A percentile compares a stretch with the other conserved stretches of the same genome.
Evolutionary conservation across 2,797 vertebrate genomes (phyloP).

Genomic region (Macropodus opercularis): DNA sequence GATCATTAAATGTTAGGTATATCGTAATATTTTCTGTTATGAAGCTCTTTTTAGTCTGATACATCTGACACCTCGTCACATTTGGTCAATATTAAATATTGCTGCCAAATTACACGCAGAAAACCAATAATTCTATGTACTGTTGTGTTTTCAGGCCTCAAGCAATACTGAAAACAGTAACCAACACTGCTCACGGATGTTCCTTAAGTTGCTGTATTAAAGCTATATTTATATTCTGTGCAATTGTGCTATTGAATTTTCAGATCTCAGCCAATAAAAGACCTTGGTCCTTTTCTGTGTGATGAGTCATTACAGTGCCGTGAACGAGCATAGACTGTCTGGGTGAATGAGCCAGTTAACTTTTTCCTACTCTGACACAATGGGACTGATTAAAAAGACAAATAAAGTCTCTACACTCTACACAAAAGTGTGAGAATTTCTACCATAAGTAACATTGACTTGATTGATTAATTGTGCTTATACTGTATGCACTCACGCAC

Average conservation of each 20-base stretch:
- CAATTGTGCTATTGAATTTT: slow-evolving; percentile 11
- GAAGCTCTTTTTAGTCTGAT: neutral
- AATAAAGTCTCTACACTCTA: slow-evolving; percentile 63
- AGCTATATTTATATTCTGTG: slow-evolving; percentile 5
- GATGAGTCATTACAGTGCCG: slow-evolving; percentile 33
- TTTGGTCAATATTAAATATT: slow-evolving; percentile 11
- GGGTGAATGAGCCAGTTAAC: slow-evolving; percentile 34
- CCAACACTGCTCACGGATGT: neutral
- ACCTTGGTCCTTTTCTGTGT: slow-evolving; percentile 12
- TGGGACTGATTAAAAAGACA: slow-evolving; percentile 77
- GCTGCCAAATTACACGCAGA: neutral
- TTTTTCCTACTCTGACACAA: slow-evolving; percentile 60
- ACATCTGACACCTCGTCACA: neutral
- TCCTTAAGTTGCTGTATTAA: slow-evolving; percentile 7
- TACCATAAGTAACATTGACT: slow-evolving; percentile 41
- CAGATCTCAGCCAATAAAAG: neutral
- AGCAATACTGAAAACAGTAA: neutral
- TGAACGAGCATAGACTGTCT: slow-evolving; percentile 1
- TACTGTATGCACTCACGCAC: neutral
- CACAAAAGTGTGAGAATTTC: slow-evolving; percentile 24
- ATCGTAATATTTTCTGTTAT: neutral
- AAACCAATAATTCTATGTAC: neutral
- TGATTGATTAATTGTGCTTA: slow-evolving; percentile 39
- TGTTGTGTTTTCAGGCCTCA: neutral
- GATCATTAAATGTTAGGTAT: slow-evolving; percentile 2